These are phyloP conservation scores for Colletes collaris DNA, from an alignment of 2,888 invertebrate genomes.

Conservation along the genomic window DNA sequence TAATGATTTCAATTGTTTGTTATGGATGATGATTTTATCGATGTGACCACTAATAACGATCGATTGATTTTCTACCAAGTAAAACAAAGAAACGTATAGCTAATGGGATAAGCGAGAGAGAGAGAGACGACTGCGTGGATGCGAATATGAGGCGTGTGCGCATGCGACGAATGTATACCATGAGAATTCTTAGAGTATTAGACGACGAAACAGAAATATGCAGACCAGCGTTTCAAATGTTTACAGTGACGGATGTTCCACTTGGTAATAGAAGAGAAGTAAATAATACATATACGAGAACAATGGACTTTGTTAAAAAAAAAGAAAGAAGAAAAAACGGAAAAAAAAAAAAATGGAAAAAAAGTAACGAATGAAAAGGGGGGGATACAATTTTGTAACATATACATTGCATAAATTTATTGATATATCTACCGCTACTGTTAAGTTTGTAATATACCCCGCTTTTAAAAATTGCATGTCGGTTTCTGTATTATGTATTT, in stretches of 20 bases:
- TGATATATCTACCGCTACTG: constrained; percentile 62
- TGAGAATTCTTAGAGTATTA: constrained; percentile 51
- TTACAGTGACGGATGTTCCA: constrained; percentile 60
- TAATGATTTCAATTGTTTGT: constrained; percentile 71
- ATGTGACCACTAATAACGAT: constrained; percentile 72
- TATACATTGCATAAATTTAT: constrained; percentile 74
- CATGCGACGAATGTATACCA: constrained; percentile 56
- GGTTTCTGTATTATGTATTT: constrained; percentile 63
- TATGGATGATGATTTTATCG: constrained; percentile 74
- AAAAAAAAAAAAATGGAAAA: constrained; percentile 38
- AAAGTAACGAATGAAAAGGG: constrained; percentile 9
- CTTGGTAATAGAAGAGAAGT: constrained; percentile 22
- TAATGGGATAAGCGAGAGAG: constrained; percentile 31
- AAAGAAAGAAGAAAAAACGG: constrained; percentile 27
- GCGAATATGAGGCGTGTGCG: constrained; percentile 30
- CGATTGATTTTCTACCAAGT: constrained; percentile 60
- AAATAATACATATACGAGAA: constrained; percentile 3
- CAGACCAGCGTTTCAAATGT: constrained; percentile 66
- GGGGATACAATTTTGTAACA: constrained; percentile 71
- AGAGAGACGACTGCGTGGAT: constrained; percentile 36
- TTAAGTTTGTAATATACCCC: constrained; percentile 67
- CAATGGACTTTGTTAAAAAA: constrained; percentile 62
- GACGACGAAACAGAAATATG: constrained; percentile 10
- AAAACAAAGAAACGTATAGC: constrained; percentile 28
- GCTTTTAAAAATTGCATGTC: constrained; percentile 61